Evolutionary conservation across 2,888 invertebrate genomes (phyloP).

Genomic region (Lasioglossum villosulum): DNA sequence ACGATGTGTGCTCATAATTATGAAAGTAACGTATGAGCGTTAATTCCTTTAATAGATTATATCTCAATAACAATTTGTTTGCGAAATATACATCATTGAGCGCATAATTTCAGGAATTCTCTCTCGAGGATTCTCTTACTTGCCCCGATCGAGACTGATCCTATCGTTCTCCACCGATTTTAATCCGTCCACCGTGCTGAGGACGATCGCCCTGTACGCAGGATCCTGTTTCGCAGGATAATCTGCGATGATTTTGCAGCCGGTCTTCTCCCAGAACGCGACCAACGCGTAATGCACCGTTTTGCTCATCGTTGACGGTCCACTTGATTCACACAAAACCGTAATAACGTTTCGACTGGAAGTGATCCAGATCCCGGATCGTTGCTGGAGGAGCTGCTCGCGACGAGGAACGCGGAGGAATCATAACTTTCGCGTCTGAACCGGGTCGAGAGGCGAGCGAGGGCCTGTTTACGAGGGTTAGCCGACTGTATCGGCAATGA

Average conservation of each 20-base stretch:
- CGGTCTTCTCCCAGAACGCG: constrained; percentile 72
- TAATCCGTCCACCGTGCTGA: constrained; percentile 67
- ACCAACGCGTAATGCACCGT: constrained; percentile 70
- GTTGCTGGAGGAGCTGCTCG: constrained; percentile 2
- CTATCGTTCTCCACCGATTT: constrained; percentile 71
- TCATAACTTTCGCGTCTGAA: constrained; percentile 27
- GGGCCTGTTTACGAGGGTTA: constrained; percentile 52
- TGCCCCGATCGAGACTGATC: constrained; percentile 73
- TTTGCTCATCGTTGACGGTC: constrained; percentile 40
- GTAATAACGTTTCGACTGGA: neutral
- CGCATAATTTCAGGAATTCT: neutral
- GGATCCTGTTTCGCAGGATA: constrained; percentile 61
- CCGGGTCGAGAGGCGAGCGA: constrained; percentile 23
- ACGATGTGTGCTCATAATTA: no score
- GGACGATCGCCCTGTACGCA: constrained; percentile 59
- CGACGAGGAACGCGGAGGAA: neutral
- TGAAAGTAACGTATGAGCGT: no score
- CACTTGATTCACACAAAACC: neutral
- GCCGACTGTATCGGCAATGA: constrained; percentile 50
- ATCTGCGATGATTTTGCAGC: constrained; percentile 74
- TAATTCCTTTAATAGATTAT: no score
- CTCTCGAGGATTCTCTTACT: constrained; percentile 67
- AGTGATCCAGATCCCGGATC: neutral
- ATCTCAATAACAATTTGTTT: no score
- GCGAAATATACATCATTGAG: neutral